These are phyloP conservation scores for Hapalemur alaotrensis DNA, from an alignment of 2,797 vertebrate species.

Conservation along the genomic window DNA sequence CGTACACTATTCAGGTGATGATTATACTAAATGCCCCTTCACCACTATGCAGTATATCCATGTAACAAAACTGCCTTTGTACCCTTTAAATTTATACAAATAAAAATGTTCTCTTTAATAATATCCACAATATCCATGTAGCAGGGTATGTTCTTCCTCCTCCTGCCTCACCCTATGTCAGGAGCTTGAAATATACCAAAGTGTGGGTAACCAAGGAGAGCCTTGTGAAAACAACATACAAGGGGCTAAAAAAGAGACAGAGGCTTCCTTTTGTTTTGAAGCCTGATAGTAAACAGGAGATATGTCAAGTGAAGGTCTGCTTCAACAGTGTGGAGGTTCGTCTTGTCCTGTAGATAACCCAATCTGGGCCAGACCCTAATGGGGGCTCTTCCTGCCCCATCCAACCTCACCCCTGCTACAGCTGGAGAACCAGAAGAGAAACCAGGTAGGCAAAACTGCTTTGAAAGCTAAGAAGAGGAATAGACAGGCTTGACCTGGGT, in stretches of 20 bases:
- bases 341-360: background rate
- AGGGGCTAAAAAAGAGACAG: background rate
- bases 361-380: background rate
- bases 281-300: background rate
- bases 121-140: background rate
- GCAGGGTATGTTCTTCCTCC: background rate
- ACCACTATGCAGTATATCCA: no score
- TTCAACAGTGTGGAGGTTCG: background rate
- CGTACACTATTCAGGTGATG: no score
- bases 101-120: background rate
- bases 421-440: background rate
- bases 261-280: background rate
- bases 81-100: no score
- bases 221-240: background rate
- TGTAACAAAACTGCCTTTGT: no score
- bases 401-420: no score
- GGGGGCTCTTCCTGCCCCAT: background rate
- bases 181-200: background rate
- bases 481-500: background rate
- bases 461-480: background rate
- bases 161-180: background rate
- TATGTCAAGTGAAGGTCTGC: background rate
- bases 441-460: background rate
- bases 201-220: background rate
- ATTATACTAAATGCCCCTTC: no score